Conservation (phyloP, 2,797 vertebrate species). For the Eleutherodactylus coqui region DNA sequence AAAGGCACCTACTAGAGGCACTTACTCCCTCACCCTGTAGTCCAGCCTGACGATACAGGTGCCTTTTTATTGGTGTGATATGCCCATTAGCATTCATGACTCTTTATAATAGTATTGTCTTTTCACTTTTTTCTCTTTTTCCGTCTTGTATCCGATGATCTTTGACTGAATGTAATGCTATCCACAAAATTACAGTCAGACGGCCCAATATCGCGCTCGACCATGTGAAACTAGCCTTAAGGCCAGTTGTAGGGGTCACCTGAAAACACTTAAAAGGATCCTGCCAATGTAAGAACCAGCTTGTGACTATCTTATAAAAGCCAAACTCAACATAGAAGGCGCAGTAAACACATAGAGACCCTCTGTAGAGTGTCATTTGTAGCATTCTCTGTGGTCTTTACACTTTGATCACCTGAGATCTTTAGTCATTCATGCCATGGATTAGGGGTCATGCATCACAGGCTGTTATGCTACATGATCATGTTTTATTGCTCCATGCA, state of each 20-base stretch:
- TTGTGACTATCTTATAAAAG: not conserved
- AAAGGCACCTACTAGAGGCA: too few relatives aligned
- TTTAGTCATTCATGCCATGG: constrained; percentile 26
- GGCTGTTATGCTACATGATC: not conserved
- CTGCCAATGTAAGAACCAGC: not conserved
- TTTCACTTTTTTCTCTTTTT: not conserved
- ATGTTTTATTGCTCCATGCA: constrained; percentile 13
- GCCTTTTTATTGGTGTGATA: too few relatives aligned
- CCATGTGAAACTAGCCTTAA: not conserved
- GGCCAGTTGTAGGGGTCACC: not conserved
- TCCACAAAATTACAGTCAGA: not conserved
- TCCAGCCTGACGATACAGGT: too few relatives aligned
- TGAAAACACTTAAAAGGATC: not conserved
- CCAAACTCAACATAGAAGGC: not conserved
- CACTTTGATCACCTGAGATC: constrained; percentile 42
- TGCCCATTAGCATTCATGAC: too few relatives aligned
- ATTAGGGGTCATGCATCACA: constrained; percentile 20
- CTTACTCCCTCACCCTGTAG: too few relatives aligned
- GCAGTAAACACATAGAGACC: not conserved
- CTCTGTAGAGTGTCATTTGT: not conserved
- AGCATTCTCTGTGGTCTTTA: constrained; percentile 14
- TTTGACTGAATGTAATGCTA: not conserved
- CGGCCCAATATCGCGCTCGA: not conserved
- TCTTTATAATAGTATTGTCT: not conserved
- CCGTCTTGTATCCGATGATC: not conserved